These are phyloP conservation scores for Phalera bucephala DNA, from an alignment of 2,888 invertebrate genomes.

Conservation along the genomic window DNA sequence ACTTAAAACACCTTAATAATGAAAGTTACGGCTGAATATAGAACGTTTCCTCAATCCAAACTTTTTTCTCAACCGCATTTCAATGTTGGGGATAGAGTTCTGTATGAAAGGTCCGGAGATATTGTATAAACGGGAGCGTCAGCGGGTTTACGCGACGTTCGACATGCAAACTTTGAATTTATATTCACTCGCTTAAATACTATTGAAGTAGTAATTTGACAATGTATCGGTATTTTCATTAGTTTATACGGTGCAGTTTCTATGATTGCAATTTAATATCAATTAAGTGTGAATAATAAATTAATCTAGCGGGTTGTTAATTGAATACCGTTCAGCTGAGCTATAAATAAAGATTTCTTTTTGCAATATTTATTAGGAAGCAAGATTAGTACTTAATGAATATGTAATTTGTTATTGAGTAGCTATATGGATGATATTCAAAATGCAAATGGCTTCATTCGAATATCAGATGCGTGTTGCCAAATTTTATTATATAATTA, in stretches of 20 bases:
- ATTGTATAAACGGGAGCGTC: constrained; percentile 39
- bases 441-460: too few relatives aligned
- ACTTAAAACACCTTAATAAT: constrained; percentile 14
- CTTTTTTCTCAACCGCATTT: constrained; percentile 31
- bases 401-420: too few relatives aligned
- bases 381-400: too few relatives aligned
- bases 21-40: constrained; percentile 30
- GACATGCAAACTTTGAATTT: too few relatives aligned
- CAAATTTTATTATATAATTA: too few relatives aligned
- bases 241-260: constrained; percentile 5
- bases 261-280: constrained; percentile 19
- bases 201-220: too few relatives aligned
- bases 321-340: constrained; percentile 10
- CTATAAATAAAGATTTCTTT: constrained; percentile 17
- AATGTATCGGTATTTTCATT: too few relatives aligned
- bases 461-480: too few relatives aligned
- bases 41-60: constrained; percentile 16
- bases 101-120: constrained; percentile 31
- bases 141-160: too few relatives aligned
- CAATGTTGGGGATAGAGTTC: constrained; percentile 30
- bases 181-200: too few relatives aligned
- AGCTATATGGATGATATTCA: too few relatives aligned
- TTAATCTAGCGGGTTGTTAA: constrained; percentile 15
- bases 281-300: constrained; percentile 16
- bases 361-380: too few relatives aligned